Conservation (phyloP, 2,888 invertebrate genomes). For the Agriopis aurantiaria region DNA sequence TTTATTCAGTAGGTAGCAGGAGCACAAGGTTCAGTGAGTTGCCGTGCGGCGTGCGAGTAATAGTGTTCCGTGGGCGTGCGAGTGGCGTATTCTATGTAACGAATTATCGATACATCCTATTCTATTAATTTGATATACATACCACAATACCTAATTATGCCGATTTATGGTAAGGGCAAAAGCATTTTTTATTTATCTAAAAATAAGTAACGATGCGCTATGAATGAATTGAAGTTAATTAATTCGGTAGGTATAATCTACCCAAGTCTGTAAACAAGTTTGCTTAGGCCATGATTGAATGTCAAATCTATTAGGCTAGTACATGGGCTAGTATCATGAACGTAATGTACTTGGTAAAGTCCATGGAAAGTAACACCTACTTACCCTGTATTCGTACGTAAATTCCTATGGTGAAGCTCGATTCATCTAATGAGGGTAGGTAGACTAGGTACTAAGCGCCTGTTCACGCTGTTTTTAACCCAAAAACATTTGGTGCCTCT, state of each 20-base stretch:
- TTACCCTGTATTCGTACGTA: no score
- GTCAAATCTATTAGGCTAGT: not conserved
- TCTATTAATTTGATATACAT: not conserved
- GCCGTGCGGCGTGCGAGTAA: not conserved
- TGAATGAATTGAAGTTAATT: not conserved
- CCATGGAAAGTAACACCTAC: no score
- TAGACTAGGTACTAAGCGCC: no score
- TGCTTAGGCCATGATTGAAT: not conserved
- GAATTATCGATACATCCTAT: not conserved
- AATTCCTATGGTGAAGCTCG: no score
- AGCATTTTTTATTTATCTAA: not conserved
- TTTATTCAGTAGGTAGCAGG: not conserved
- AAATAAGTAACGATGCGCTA: not conserved
- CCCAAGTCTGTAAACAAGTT: not conserved
- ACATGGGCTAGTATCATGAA: no score
- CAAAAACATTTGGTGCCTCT: no score
- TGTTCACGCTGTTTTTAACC: no score
- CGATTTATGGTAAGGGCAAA: slow-evolving; percentile 15
- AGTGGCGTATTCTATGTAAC: not conserved
- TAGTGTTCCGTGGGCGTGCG: no score
- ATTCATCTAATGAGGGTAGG: no score
- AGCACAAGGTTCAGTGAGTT: not conserved
- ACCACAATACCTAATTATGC: slow-evolving; percentile 6
- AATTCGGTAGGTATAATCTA: not conserved
- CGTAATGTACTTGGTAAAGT: no score